A percentile compares a stretch with the other conserved stretches of the same genome.
Evolutionary conservation across 2,113 vertebrate species (phyloP).

Genomic region (Stegastes partitus): DNA sequence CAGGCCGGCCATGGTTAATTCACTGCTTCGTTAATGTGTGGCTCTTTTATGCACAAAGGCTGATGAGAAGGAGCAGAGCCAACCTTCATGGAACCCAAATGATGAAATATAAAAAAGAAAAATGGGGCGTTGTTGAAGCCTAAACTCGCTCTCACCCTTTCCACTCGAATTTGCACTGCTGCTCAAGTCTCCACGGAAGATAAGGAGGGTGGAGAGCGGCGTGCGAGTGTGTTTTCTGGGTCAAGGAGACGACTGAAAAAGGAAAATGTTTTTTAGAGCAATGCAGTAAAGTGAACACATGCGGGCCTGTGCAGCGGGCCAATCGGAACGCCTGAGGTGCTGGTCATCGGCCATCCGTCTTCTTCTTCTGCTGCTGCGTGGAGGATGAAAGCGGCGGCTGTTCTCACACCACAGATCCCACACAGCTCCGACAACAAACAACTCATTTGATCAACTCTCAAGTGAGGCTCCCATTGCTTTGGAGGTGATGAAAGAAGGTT

Average conservation of each 20-base stretch:
- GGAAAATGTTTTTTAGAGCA: conserved; percentile 74
- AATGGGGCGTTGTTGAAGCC: not conserved
- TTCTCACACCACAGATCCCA: conserved; percentile 35
- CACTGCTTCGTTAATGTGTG: conserved; percentile 18
- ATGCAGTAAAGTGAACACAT: conserved; percentile 62
- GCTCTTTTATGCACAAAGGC: conserved; percentile 8
- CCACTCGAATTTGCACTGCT: conserved; percentile 48
- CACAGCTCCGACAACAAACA: conserved; percentile 25
- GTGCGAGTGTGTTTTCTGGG: conserved; percentile 75
- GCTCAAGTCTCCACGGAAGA: conserved; percentile 60
- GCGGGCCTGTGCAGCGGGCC: conserved; percentile 38
- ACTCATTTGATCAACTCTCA: conserved; percentile 13
- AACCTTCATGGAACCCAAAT: not conserved
- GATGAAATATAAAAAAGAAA: not conserved
- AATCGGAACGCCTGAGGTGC: conserved; percentile 39
- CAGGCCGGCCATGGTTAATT: conserved; percentile 11
- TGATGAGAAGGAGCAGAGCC: conserved; percentile 18
- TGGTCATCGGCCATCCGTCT: conserved; percentile 62
- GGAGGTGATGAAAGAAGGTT: conserved; percentile 27
- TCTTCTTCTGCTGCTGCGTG: conserved; percentile 32
- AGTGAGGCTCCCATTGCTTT: not conserved
- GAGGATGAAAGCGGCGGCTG: conserved; percentile 41
- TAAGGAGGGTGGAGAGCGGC: conserved; percentile 54
- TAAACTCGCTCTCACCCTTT: conserved; percentile 49
- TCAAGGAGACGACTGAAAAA: conserved; percentile 82